These are phyloP conservation scores for Malurus cyaneus DNA, from an alignment of 2,113 vertebrate species.

Conservation along the genomic window DNA sequence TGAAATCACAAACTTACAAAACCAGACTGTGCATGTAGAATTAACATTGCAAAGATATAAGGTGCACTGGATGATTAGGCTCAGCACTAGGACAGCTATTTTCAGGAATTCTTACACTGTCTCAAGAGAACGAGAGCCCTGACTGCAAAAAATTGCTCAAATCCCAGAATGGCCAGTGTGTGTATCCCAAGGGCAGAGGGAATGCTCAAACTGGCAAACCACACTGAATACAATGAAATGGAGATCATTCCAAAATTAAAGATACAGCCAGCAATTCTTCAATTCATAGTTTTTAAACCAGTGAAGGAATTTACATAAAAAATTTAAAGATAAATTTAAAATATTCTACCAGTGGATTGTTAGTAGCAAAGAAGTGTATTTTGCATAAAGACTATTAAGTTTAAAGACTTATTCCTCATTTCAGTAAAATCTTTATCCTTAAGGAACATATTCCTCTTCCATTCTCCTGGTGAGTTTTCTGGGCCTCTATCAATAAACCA, in stretches of 20 bases:
- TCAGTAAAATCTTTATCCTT: neutral
- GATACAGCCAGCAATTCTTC: neutral
- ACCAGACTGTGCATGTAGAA: neutral
- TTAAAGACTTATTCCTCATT: neutral
- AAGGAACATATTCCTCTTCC: neutral
- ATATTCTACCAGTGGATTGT: neutral
- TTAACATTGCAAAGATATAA: neutral
- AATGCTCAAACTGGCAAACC: neutral
- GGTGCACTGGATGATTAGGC: neutral
- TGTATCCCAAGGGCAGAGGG: neutral
- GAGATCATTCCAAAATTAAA: neutral
- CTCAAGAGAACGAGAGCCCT: neutral
- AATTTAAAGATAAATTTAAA: neutral
- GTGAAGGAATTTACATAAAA: neutral
- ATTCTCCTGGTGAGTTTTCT: neutral
- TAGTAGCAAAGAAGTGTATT: neutral
- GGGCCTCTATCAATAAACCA: neutral
- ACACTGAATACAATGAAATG: neutral
- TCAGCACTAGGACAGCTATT: neutral
- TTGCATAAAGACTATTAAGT: neutral
- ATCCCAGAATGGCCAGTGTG: neutral
- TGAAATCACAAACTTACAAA: neutral
- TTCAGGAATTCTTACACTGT: neutral
- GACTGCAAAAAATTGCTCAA: neutral
- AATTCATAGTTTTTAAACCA: neutral